Evolutionary conservation across 2,888 invertebrate species (phyloP), one percentile per base, ranked within the genome.

Genomic region (Himalopsyche anomala): DNA sequence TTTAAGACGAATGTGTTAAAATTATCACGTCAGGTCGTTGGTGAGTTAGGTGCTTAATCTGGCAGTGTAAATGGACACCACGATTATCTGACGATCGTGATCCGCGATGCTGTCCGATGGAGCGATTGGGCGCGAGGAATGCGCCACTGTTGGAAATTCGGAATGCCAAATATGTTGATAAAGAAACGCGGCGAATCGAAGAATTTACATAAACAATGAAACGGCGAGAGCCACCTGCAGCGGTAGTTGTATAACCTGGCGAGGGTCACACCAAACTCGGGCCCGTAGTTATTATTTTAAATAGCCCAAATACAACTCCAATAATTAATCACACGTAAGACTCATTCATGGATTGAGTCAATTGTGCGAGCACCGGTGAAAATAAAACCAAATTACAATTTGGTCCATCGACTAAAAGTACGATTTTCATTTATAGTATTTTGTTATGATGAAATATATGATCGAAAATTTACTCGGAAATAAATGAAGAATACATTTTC

Each of bases 151-250:
- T 74, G 19, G 82, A 40, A 85, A 84, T 82, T 80, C 84, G 83
- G 86, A 87, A 87, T 87, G 87, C 80, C 84, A 83, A 87, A 86
- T 86, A 86, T 87, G 84, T 82, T 62, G 83, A 84, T 83, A 86
- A 87, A 84, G 80, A 84, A 80, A 82, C 85, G 81, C 80, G 82
- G 83, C 51, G 80, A 83, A 82, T 80, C 69, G 82, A 82, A 84
- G 79, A 86, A 87, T 87, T 87, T 84, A 87, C 87, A 87, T 87
- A 87, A 87, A 86, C 86, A 87, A 84, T 87, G 87, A 86, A 54
- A 62, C 82, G 40, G 84, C 87, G 45, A 62, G 80, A 85, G 81
- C 85, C 87, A 86, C 86, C 87, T 86, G 87, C 80, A 82, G 83
- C 74, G 38, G 74, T 74, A 36, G 74, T 74, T 74, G 74, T 42